Evolutionary conservation across 2,888 invertebrate species (phyloP).

Genomic region (Macaria liturata): DNA sequence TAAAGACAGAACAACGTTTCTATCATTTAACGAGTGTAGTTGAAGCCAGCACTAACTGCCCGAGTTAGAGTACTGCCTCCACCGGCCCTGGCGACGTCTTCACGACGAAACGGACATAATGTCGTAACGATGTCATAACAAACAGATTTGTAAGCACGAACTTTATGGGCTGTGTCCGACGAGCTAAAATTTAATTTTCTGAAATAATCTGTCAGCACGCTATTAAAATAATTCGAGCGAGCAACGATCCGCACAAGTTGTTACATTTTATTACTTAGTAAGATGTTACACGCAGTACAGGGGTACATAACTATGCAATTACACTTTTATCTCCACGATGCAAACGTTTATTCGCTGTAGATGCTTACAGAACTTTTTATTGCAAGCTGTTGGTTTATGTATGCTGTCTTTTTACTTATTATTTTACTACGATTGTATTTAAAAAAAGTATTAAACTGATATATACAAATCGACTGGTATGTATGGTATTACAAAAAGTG

Average conservation of each 20-base stretch:
- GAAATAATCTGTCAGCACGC: constrained; percentile 80
- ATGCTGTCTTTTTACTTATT: too few species aligned
- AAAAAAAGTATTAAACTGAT: too few species aligned
- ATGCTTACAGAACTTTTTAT: too few species aligned
- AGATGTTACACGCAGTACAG: constrained; percentile 39
- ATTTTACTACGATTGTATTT: too few species aligned
- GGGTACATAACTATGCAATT: constrained; percentile 22
- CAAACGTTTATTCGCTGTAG: constrained; percentile 2
- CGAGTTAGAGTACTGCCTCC: constrained; percentile 15
- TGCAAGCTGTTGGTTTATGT: too few species aligned
- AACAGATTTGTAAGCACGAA: constrained; percentile 83
- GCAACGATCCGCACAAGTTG: constrained; percentile 53
- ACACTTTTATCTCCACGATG: constrained; percentile 31
- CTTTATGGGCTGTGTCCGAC: constrained; percentile 82
- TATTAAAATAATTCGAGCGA: constrained; percentile 80
- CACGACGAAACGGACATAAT: constrained; percentile 79
- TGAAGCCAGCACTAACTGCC: background rate
- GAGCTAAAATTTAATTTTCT: constrained; percentile 83
- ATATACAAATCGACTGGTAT: too few species aligned
- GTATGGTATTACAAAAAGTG: too few species aligned
- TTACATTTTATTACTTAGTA: constrained; percentile 57
- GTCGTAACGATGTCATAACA: constrained; percentile 83
- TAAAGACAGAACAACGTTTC: too few species aligned
- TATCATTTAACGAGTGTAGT: too few species aligned
- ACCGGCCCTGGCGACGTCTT: constrained; percentile 67